Conservation (phyloP, 1,140 invertebrate genomes). For the Drosophila chauvacae region DNA sequence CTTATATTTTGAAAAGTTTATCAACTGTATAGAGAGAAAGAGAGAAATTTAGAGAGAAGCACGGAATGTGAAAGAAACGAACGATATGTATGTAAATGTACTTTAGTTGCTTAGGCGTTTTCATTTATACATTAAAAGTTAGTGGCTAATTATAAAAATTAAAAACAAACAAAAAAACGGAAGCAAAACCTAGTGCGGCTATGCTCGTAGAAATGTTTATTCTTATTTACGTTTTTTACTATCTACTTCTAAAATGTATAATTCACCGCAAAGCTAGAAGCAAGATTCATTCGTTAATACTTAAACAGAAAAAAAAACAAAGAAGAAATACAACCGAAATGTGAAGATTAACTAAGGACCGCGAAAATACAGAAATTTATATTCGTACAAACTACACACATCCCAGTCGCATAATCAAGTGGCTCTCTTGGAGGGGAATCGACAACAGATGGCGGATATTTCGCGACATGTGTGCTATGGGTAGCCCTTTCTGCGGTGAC, state of each 20-base stretch:
- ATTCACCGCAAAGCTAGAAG: conserved; percentile 57
- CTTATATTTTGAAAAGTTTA: conserved; percentile 46
- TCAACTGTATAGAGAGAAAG: conserved; percentile 34
- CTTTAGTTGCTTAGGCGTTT: conserved; percentile 70
- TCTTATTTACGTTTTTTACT: conserved; percentile 46
- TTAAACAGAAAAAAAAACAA: conserved; percentile 38
- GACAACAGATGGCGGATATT: conserved; percentile 14
- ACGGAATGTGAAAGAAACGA: conserved; percentile 6
- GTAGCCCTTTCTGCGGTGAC: conserved; percentile 7
- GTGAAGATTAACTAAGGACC: conserved; percentile 70
- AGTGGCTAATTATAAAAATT: conserved; percentile 61
- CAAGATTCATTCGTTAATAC: conserved; percentile 54
- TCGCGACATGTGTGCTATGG: conserved; percentile 3
- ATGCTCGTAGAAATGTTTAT: conserved; percentile 47
- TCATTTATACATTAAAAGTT: conserved; percentile 65
- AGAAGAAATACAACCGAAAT: conserved; percentile 47
- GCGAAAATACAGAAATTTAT: conserved; percentile 68
- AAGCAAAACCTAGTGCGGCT: conserved; percentile 33
- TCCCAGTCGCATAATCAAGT: conserved; percentile 14
- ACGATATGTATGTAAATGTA: conserved; percentile 57
- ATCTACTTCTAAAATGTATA: conserved; percentile 19
- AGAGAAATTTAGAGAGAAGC: not conserved
- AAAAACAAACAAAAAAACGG: conserved; percentile 31
- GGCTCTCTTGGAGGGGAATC: not conserved
- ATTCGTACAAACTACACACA: conserved; percentile 70